Conservation (phyloP, 2,797 vertebrate genomes). For the Anolis apletophallus region DNA sequence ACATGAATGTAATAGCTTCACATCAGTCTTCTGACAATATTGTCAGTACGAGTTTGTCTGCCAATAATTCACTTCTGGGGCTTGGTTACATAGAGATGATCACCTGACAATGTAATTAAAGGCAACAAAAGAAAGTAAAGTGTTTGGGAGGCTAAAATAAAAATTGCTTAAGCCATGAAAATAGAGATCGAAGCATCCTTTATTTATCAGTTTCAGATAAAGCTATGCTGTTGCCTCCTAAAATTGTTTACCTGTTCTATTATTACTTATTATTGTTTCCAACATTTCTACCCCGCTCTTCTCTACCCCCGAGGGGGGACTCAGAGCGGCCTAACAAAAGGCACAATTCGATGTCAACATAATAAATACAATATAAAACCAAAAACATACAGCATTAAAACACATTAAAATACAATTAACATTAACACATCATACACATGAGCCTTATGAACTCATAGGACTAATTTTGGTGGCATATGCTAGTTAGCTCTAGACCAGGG, state of each 20-base stretch:
- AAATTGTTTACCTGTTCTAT: neutral
- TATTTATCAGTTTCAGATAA: neutral
- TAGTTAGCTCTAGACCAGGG: too few relatives aligned
- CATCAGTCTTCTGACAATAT: conserved; percentile 71
- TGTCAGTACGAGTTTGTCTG: conserved; percentile 73
- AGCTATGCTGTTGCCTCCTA: neutral
- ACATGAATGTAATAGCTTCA: conserved; percentile 61
- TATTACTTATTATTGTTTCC: too few relatives aligned
- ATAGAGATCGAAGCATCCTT: conserved; percentile 10
- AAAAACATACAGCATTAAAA: too few relatives aligned
- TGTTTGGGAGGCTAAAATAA: conserved; percentile 55
- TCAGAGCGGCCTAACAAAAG: too few relatives aligned
- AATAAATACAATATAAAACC: too few relatives aligned
- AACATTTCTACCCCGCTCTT: too few relatives aligned
- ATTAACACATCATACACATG: too few relatives aligned
- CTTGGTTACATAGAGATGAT: conserved; percentile 56
- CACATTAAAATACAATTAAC: too few relatives aligned
- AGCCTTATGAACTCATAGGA: too few relatives aligned
- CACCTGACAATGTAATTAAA: conserved; percentile 77
- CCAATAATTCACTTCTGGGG: conserved; percentile 71
- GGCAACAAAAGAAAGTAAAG: conserved; percentile 45
- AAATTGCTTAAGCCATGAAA: conserved; percentile 30
- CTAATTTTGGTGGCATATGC: too few relatives aligned
- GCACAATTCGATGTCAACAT: too few relatives aligned
- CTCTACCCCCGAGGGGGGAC: too few relatives aligned